Evolutionary conservation across 2,797 vertebrate genomes (phyloP).

Genomic region (Tokudaia muenninki): DNA sequence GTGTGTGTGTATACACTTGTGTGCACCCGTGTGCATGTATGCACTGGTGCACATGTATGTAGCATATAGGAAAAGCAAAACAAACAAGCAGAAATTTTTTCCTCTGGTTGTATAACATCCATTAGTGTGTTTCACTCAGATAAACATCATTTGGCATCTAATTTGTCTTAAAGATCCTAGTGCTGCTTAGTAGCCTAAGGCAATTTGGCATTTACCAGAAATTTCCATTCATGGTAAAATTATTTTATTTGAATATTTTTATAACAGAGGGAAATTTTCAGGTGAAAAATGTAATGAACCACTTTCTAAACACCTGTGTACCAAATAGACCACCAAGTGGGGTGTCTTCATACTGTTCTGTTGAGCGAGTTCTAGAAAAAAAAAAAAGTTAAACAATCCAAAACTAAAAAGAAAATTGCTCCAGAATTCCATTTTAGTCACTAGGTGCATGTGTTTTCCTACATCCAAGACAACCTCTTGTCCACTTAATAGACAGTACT

Average conservation of each 20-base stretch:
- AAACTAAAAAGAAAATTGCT: conserved; percentile 4
- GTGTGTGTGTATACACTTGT: neutral
- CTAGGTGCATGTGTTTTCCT: neutral
- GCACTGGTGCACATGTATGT: neutral
- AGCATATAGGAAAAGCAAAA: conserved; percentile 53
- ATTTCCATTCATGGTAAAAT: neutral
- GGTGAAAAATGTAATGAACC: neutral
- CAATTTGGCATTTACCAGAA: neutral
- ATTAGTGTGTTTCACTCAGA: conserved; percentile 9
- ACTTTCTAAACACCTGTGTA: neutral
- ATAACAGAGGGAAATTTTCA: neutral
- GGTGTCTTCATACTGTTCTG: neutral
- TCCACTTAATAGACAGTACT: neutral
- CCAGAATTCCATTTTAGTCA: neutral
- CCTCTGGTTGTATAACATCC: neutral
- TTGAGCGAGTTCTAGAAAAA: conserved; percentile 36
- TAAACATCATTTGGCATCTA: conserved; percentile 3
- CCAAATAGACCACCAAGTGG: neutral
- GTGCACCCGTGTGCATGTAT: neutral
- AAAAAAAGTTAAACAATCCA: neutral
- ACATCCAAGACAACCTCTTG: neutral
- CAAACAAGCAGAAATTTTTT: conserved; percentile 54
- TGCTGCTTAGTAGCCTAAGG: neutral
- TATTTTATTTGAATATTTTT: neutral
- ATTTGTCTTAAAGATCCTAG: conserved; percentile 28